Evolutionary conservation across 2,113 vertebrate species (phyloP).

Genomic region (Cyrtonyx montezumae): DNA sequence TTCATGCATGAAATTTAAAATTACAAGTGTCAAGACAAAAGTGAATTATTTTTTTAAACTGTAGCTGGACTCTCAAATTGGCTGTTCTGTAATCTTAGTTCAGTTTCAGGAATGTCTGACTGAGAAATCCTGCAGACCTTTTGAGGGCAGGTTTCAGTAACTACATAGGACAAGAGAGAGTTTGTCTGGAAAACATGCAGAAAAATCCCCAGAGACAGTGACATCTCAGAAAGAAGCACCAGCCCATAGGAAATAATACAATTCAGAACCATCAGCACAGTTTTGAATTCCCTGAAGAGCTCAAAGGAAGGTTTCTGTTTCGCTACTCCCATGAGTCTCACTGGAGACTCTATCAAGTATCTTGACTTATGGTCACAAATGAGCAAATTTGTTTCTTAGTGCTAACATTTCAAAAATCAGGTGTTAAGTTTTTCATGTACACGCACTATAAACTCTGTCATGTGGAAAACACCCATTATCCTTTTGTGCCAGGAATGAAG

Average conservation of each 20-base stretch:
- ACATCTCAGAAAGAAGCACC: background rate
- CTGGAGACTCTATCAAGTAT: background rate
- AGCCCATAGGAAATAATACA: background rate
- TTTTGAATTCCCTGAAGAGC: background rate
- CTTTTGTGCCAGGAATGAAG: background rate
- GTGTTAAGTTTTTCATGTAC: background rate
- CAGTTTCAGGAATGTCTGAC: constrained; percentile 1
- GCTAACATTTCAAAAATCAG: background rate
- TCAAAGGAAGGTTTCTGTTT: background rate
- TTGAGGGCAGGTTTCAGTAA: constrained; percentile 17
- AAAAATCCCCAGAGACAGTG: background rate
- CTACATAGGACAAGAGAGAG: background rate
- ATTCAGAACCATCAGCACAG: background rate
- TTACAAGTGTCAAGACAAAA: background rate
- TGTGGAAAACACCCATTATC: background rate
- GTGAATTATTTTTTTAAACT: background rate
- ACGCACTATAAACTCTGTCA: background rate
- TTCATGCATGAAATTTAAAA: constrained; percentile 1
- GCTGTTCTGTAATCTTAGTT: background rate
- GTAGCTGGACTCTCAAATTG: constrained; percentile 4
- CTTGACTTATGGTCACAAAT: background rate
- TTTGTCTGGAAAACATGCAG: background rate
- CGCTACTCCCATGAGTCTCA: background rate
- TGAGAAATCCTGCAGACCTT: background rate
- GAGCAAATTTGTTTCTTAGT: background rate